Evolutionary conservation across 2,113 vertebrate genomes (phyloP).

Genomic region (Pyrgilauda ruficollis): DNA sequence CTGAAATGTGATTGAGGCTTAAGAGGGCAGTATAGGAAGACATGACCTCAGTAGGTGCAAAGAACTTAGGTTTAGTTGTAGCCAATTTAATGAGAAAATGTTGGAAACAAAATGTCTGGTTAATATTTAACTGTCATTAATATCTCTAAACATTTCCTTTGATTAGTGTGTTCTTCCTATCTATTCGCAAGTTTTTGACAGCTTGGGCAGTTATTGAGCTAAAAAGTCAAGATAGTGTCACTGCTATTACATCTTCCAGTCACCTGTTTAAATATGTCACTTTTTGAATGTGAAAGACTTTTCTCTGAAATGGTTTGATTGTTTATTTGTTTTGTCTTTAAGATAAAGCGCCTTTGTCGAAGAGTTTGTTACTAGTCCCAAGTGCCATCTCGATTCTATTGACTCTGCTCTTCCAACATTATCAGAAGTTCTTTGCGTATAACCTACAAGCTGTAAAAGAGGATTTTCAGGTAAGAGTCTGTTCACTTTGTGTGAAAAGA

Average conservation of each 20-base stretch:
- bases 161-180: background rate
- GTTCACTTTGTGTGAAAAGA: background rate
- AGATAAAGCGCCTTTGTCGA: slow-evolving; percentile 84
- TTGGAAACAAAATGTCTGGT: background rate
- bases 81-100: background rate
- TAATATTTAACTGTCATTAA: background rate
- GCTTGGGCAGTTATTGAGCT: background rate
- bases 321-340: slow-evolving; percentile 40
- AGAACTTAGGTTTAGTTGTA: background rate
- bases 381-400: slow-evolving; percentile 76
- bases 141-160: background rate
- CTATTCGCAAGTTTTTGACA: background rate
- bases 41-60: background rate
- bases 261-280: background rate
- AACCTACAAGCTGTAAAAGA: slow-evolving; percentile 79
- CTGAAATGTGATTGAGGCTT: background rate
- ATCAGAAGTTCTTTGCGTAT: slow-evolving; percentile 78
- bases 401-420: slow-evolving; percentile 76
- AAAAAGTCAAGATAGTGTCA: background rate
- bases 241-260: background rate
- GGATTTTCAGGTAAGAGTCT: slow-evolving; percentile 74
- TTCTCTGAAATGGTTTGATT: background rate
- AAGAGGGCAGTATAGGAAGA: background rate
- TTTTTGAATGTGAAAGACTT: background rate
- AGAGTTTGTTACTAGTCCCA: slow-evolving; percentile 78